Evolutionary conservation across 1,140 invertebrate species (phyloP), one percentile per base, ranked within the genome.

Genomic region (Caenorhabditis tropicalis): DNA sequence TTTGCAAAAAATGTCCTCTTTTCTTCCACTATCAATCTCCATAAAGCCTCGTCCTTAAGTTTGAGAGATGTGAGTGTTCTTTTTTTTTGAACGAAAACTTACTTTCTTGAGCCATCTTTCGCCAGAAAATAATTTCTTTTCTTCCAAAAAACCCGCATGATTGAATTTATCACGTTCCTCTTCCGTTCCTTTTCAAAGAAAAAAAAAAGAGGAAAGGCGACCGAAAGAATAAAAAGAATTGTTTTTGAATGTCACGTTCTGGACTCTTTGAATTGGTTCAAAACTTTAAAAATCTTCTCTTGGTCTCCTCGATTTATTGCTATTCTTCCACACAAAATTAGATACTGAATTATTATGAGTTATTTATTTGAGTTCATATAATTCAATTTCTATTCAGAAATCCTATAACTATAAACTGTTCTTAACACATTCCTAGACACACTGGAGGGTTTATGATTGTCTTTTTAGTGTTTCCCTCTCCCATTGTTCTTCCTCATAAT

Each of bases 221-320:
- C 65, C 24, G 65, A 74, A 56, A 43, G 65, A 74, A 74, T 39
- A 43, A 39, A 36, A 43, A 31, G 65, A 74, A 43, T 74, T 43
- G 36, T 74, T 74, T 56, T 74, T 74, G 33, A 74, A 74, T 74
- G 65, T 74, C 65, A 74, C 36, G 65, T 74, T 74, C 36, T 43
- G 9, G n/a, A 36, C 10, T 16, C 24, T 10, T 9, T 21, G 36
- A 33, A 36, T 21, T 33, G 58, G 31, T 33, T 65, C 31, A 65
- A 12, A 33, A 65, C 53, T n/a, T 56, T 56, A 9, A n/a, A 27
- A 4, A 27, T 27, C 21, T n/a, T 51, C 10, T 27, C 24, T 2
- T 56, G 2, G 53, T 24, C n/a, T 6, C 9, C 27, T 27, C 27
- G 51, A 27, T 56, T 56, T 27, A 56, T 56, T 56, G 15, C 5